These are phyloP conservation scores for Acheta domesticus DNA, from an alignment of 2,888 invertebrate genomes.

Conservation along the genomic window DNA sequence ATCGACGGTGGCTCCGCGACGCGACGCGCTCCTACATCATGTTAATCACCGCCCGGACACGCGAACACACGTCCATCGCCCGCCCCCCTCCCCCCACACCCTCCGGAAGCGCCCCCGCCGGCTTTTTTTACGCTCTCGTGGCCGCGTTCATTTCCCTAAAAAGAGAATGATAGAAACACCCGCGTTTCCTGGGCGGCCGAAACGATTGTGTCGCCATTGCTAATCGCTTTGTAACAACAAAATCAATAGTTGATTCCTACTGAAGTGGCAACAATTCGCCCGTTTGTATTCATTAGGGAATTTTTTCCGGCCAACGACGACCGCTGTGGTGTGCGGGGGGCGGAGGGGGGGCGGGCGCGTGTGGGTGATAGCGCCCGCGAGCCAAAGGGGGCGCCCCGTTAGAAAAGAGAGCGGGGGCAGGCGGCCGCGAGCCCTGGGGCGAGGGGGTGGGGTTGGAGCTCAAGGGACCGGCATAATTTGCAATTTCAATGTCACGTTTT, in stretches of 20 bases:
- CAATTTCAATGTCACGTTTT: conserved; percentile 18
- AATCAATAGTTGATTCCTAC: conserved; percentile 18
- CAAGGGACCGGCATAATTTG: conserved; percentile 4
- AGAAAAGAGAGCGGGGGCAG: background rate
- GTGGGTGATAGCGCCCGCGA: background rate
- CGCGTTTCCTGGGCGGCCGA: background rate
- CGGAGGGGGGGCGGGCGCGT: background rate
- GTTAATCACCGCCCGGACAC: background rate
- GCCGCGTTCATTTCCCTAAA: background rate
- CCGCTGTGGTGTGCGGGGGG: background rate
- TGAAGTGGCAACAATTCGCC: conserved; percentile 10
- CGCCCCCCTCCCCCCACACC: background rate
- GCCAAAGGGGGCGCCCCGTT: background rate
- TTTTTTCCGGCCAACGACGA: background rate
- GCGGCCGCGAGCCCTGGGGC: background rate
- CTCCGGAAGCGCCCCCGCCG: background rate
- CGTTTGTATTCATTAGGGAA: conserved; percentile 2
- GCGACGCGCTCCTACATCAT: background rate
- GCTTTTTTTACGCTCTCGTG: background rate
- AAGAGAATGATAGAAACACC: background rate
- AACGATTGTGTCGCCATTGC: background rate
- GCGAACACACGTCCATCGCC: background rate
- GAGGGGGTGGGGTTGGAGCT: background rate
- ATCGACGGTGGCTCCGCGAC: background rate
- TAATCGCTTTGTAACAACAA: conserved; percentile 18